phyloP scores from a whole-genome alignment of 2,113 vertebrate species.

The Triplophysa siluroides region DNA sequence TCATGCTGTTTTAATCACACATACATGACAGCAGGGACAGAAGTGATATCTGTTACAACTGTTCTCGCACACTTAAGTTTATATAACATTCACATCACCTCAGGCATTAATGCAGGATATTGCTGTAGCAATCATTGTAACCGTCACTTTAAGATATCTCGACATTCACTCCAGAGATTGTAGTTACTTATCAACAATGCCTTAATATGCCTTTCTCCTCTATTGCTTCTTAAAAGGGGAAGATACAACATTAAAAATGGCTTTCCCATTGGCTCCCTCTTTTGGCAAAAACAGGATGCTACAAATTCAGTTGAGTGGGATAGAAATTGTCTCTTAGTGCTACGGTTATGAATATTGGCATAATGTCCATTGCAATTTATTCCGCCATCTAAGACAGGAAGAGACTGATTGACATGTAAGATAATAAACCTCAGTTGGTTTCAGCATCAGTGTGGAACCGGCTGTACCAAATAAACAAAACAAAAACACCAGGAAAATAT shows the following conservation, averaged over 20 bases:
- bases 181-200: not conserved
- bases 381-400: not conserved
- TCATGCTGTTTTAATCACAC: slow-evolving; percentile 1
- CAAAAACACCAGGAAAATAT: no score
- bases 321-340: not conserved
- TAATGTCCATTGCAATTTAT: not conserved
- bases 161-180: not conserved
- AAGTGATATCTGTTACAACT: not conserved
- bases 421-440: not conserved
- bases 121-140: not conserved
- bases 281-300: slow-evolving; percentile 52
- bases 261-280: slow-evolving; percentile 69
- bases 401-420: not conserved
- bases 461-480: no score
- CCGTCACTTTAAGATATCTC: not conserved
- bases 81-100: not conserved
- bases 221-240: not conserved
- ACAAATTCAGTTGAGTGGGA: not conserved
- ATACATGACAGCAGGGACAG: slow-evolving; percentile 29
- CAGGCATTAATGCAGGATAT: slow-evolving; percentile 5
- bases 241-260: not conserved
- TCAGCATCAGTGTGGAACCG: no score
- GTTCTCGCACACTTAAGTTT: not conserved
- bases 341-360: not conserved
- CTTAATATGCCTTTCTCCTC: not conserved